These are phyloP conservation scores for Microchrysa polita DNA, from an alignment of 2,888 invertebrate species.

Conservation along the genomic window DNA sequence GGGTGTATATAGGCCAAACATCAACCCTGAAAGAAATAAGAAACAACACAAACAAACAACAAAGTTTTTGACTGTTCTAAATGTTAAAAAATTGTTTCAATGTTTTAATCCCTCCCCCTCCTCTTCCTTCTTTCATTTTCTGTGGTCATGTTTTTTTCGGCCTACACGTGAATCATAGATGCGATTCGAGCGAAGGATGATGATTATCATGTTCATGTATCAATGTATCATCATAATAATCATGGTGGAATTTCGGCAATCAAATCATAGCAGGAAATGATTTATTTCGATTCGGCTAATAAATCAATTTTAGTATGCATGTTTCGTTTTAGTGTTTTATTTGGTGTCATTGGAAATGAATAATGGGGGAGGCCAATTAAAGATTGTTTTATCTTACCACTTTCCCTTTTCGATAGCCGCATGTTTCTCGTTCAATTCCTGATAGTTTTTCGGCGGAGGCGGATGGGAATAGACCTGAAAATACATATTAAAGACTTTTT, in stretches of 20 bases:
- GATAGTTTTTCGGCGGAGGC: neutral
- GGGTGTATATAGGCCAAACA: neutral
- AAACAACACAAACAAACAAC: too few species aligned
- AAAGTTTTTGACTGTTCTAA: too few species aligned
- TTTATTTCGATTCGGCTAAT: conserved; percentile 22
- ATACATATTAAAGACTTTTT: neutral
- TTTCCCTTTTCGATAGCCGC: conserved; percentile 38
- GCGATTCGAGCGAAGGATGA: too few species aligned
- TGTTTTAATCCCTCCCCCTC: too few species aligned
- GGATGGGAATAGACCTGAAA: conserved; percentile 22
- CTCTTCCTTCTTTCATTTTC: too few species aligned
- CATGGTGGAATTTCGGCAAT: neutral
- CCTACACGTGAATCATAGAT: neutral
- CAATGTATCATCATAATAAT: conserved; percentile 29
- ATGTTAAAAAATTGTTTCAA: neutral
- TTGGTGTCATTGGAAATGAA: neutral
- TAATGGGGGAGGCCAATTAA: neutral
- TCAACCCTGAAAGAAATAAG: too few species aligned
- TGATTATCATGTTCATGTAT: too few species aligned
- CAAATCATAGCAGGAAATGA: neutral
- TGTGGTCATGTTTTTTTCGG: conserved; percentile 20
- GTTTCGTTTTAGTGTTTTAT: neutral
- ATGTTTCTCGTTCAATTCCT: conserved; percentile 38
- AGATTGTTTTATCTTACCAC: conserved; percentile 21
- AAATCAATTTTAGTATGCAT: conserved; percentile 1